Conservation (phyloP, 2,113 vertebrate genomes). For the Nanger granti region DNA sequence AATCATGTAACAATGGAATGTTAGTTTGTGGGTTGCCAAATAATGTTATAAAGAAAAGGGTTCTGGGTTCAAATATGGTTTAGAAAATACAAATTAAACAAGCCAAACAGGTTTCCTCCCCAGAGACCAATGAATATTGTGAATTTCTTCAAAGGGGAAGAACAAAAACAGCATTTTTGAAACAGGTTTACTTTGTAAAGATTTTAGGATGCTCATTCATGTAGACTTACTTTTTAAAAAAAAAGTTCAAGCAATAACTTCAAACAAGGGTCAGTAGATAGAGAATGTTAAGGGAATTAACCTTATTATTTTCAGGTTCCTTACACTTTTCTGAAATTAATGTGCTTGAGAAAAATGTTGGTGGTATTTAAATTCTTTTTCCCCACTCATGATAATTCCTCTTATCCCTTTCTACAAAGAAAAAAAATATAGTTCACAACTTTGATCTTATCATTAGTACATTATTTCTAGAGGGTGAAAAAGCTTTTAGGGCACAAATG, state of each 20-base stretch:
- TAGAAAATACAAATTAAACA: background rate
- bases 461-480: background rate
- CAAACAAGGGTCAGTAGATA: background rate
- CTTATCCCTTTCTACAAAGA: background rate
- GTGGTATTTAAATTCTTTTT: background rate
- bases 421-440: background rate
- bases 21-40: background rate
- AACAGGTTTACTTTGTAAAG: background rate
- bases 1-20: background rate
- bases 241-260: background rate
- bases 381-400: background rate
- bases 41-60: background rate
- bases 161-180: background rate
- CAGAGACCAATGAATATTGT: background rate
- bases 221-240: background rate
- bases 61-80: background rate
- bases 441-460: background rate
- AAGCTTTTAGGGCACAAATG: background rate
- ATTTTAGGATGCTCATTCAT: background rate
- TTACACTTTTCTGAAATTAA: background rate
- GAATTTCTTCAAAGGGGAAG: background rate
- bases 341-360: background rate
- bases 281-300: background rate
- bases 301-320: background rate
- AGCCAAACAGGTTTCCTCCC: background rate